Base-by-base conservation (phyloP, 2,888 invertebrate species). In the Epiblema foenella region DNA sequence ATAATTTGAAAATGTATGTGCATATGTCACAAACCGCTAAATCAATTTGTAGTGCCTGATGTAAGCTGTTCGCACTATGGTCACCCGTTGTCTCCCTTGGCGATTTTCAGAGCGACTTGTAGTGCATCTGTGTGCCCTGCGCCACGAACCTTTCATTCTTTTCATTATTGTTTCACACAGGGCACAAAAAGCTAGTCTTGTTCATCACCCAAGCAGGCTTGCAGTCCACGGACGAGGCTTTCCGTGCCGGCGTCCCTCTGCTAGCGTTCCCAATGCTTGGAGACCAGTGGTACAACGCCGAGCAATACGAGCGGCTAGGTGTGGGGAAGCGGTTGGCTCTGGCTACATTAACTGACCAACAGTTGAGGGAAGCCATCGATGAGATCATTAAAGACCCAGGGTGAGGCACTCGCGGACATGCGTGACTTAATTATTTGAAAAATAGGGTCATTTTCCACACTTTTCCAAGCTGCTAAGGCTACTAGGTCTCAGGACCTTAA, bases 201-300 rank as follows among this genome's bases (percentile, higher is more conserved):
- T 93, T 93, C 70, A 84, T 93, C 37, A 89, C 88, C 0, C 91
- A 92, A 85, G 89, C 87, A 67, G 91, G 91, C 8, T 74, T 89
- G 1, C 90, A 91, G 71, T 90, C 91, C 0, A 83, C 88, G 1
- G 89, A 91, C 65, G 92, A 93, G 77, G 85, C 91, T 1, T 82
- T 92, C 2, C 81, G 80, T 15, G 85, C 84, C 4, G 84, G 84
- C 56, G 85, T 89, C 0, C 91, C 91, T 1, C 74, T 91, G 12
- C 76, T 91, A 12, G 89, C 84, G 17, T 71, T 90, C 58, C 89
- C 90, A 0, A 87, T 90, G 79, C 74, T 87, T 4, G 88, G 77
- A 0, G 93, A 93, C 73, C 90, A 92, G 74, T 86, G 84, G 78
- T 83, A 76, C 51, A 91, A 91, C 74, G 84, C 78, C 0, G 83